Evolutionary conservation across 2,797 vertebrate species (phyloP), one percentile per base, ranked within the genome.

Genomic region (Botia almorhae): DNA sequence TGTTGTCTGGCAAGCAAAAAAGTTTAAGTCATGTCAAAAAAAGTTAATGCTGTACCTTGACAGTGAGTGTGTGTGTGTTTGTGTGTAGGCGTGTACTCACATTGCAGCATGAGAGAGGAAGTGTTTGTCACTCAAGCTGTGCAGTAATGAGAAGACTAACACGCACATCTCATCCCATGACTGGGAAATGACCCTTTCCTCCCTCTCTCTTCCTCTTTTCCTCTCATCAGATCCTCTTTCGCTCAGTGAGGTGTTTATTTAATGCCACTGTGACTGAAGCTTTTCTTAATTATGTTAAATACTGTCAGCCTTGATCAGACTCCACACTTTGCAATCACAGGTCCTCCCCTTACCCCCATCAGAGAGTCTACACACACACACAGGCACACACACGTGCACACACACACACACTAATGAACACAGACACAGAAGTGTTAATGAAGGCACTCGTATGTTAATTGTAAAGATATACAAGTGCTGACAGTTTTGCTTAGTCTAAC

Each of bases 271-370:
- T 88, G 88, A 87, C 86, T 87, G 86, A 89, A 84, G 86, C 80
- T 83, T 89, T 88, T 86, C 83, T 84, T 88, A 89, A 89, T 87
- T 85, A 86, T 87, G 75, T 89, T 89, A 89, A 88, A 86, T 86
- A 88, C 83, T 83, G 87, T 88, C 89, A 86, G 83, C 75, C 74
- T 79, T 76, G 70, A 85, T 89, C 87, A 88, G 80, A 78, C 76
- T 87, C 87, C 70, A 80, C 70, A 76, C 78, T 74, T 72, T 76
- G 74, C 84, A 81, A 85, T 83, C 76, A 82, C 80, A 84, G 84
- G 85, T 82, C 85, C 81, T 85, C 78, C 75, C 78, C 69, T 84
- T 82, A 86, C 81, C 76, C 75, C 76, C 78, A 82, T 84, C 83
- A 87, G 79, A 21, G 36, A 84, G 53, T 21, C 73, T 10, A 11